Base-by-base conservation (phyloP, 2,797 vertebrate genomes). In the Sphenodon punctatus region DNA sequence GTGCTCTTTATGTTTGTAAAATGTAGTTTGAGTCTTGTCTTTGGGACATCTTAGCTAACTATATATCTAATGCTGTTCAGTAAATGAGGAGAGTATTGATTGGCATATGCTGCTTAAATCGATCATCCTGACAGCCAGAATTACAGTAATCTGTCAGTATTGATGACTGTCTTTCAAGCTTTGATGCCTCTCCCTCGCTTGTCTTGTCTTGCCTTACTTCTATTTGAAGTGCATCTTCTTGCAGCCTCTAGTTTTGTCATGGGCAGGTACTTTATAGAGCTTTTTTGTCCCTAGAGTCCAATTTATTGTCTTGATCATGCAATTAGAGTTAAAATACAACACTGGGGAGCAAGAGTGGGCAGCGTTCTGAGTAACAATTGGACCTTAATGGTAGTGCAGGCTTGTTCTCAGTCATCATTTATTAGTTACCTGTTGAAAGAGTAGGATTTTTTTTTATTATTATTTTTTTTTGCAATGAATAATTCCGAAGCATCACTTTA, bases 61-160 rank as follows among this genome's bases (percentile, higher is more conserved):
- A 93, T 95, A 89, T 95, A 90, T 93, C 93, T 96, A 94, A 94
- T 93, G 89, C 89, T 94, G 92, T 92, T 96, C 96, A 89, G 94
- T 96, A 96, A 97, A 97, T 97, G 96, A 97, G 96, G 94, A 96
- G 93, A 93, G 94, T 98, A 98, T 99, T 97, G 97, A 98, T 97
- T 97, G 97, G 96, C 96, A 96, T 97, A 96, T 97, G 97, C 96
- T 96, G 97, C 96, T 94, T 95, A 97, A 97, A 97, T 99, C 97
- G 97, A 99, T 99, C 96, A 93, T 96, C 96, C 97, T 98, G 97
- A 97, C 97, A 98, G 97, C 95, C 97, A 97, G 97, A 99, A 98
- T 99, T 98, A 98, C 97, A 98, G 98, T 98, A 97, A 99, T 99
- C 98, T 98, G 97, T 98, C 97, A 97, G 97, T 98, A 98, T 99